phyloP scores from a whole-genome alignment of 2,113 vertebrate genomes.

The Prinia subflava region DNA sequence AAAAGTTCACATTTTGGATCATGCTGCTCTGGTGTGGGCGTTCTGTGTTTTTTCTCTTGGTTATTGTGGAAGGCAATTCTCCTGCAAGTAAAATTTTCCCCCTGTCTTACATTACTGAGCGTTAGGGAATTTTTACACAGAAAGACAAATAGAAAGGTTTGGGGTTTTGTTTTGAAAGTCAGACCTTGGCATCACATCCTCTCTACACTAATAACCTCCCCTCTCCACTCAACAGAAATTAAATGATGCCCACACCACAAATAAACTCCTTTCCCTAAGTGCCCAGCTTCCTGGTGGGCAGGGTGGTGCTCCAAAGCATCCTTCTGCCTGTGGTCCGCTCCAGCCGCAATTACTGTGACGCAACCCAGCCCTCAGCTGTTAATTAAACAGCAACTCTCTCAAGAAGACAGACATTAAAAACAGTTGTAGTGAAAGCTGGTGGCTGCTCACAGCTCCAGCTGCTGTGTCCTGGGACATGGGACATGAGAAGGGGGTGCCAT shows the following conservation, averaged over 20 bases:
- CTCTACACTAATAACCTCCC: constrained; percentile 15
- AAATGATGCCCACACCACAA: not conserved
- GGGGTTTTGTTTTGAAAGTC: constrained; percentile 26
- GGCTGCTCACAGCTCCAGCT: not conserved
- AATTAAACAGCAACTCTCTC: constrained; percentile 34
- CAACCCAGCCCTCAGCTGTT: constrained; percentile 1
- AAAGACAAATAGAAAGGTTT: constrained; percentile 33
- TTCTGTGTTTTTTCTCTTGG: not conserved
- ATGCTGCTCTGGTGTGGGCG: constrained; percentile 33
- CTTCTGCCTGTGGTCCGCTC: not conserved
- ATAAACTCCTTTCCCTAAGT: constrained; percentile 12
- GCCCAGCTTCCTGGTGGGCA: constrained; percentile 40
- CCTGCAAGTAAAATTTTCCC: constrained; percentile 52
- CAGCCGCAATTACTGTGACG: not conserved
- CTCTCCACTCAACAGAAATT: constrained; percentile 4
- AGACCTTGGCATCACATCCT: not conserved
- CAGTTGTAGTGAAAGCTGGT: not conserved
- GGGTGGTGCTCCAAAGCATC: not conserved
- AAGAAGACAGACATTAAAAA: not conserved
- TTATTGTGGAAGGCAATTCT: constrained; percentile 58
- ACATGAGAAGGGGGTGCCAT: accelerated
- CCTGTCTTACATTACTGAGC: constrained; percentile 38
- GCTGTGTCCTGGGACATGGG: not conserved
- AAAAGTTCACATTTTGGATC: constrained; percentile 57
- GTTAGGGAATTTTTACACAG: constrained; percentile 26